These are phyloP conservation scores for Machaerirhynchus nigripectus DNA, from an alignment of 2,113 vertebrate species.

Conservation along the genomic window DNA sequence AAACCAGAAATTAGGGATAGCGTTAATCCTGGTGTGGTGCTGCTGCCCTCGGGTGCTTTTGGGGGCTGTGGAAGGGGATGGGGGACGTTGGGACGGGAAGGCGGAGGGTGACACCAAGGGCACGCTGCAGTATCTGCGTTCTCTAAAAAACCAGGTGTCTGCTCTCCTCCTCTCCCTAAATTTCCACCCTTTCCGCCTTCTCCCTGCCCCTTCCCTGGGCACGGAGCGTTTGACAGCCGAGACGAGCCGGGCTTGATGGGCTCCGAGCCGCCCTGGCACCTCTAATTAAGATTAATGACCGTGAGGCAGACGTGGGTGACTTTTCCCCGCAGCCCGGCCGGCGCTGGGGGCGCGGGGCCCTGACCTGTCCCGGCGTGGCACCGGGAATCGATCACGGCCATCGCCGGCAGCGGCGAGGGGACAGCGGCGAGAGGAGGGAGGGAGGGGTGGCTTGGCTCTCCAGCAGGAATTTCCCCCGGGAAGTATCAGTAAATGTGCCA, in stretches of 20 bases:
- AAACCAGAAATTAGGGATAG: not conserved
- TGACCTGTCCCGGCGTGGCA: not conserved
- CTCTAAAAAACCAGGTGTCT: too few species aligned
- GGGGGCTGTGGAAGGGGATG: not conserved
- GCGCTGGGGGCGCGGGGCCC: not conserved
- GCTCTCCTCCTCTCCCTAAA: not conserved
- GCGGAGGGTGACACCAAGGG: not conserved
- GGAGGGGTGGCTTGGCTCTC: not conserved
- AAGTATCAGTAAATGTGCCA: not conserved
- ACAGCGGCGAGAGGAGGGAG: not conserved
- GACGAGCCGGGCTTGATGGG: not conserved
- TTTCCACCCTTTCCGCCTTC: not conserved
- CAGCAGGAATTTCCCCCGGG: not conserved
- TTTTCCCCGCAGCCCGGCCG: not conserved
- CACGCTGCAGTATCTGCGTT: rapidly evolving
- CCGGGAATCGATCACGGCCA: not conserved
- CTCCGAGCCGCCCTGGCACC: not conserved
- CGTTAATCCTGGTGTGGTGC: rapidly evolving
- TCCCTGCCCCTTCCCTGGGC: not conserved
- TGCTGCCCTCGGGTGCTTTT: not conserved
- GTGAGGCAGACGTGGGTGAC: not conserved
- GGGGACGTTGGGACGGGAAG: not conserved
- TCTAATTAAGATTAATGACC: not conserved
- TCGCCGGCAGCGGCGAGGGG: not conserved
- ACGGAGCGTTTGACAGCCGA: not conserved